phyloP scores from a whole-genome alignment of 2,113 vertebrate species.

The Catharus bicknelli region DNA sequence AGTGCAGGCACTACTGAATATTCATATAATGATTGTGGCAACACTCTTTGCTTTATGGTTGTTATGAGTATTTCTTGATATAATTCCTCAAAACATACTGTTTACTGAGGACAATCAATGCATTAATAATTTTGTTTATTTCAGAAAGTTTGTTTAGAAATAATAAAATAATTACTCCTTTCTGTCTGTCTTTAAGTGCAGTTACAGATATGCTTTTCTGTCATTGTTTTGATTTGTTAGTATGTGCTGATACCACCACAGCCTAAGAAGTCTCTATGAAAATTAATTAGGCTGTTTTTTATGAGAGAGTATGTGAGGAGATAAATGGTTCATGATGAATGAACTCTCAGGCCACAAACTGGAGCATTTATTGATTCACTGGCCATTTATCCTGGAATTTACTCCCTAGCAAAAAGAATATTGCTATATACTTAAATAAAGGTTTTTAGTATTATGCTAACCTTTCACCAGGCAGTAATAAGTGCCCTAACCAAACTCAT shows the following conservation, averaged over 20 bases:
- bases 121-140: not conserved
- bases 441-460: slow-evolving; percentile 10
- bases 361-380: slow-evolving; percentile 42
- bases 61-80: not conserved
- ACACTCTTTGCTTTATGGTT: not conserved
- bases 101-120: not conserved
- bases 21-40: not conserved
- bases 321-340: slow-evolving; percentile 43
- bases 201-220: not conserved
- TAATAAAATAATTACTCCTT: not conserved
- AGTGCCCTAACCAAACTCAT: slow-evolving; percentile 10
- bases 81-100: not conserved
- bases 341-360: slow-evolving; percentile 16
- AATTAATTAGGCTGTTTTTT: slow-evolving; percentile 44
- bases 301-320: not conserved
- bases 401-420: slow-evolving; percentile 23
- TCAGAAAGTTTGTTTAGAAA: not conserved
- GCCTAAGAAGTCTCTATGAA: not conserved
- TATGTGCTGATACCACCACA: not conserved
- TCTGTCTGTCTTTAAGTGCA: not conserved
- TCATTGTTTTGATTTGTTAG: slow-evolving; percentile 9
- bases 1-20: not conserved
- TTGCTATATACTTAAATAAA: slow-evolving; percentile 11
- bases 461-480: slow-evolving; percentile 20
- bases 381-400: slow-evolving; percentile 25